Base-by-base conservation (phyloP, 2,113 vertebrate species). In the Mesocricetus auratus region DNA sequence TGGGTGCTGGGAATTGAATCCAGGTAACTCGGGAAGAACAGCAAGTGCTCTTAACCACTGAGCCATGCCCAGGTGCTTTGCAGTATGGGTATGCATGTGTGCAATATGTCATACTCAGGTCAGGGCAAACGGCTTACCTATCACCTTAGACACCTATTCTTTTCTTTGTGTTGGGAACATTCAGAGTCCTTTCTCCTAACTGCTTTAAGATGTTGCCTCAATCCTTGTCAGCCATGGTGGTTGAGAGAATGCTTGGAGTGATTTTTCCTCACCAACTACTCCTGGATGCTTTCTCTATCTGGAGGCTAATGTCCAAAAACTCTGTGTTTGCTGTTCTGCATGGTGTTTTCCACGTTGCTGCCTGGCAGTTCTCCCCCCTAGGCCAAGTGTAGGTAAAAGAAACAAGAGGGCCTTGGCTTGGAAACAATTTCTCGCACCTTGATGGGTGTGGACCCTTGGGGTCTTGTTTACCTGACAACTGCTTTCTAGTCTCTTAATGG, bases 401-500 rank as follows among this genome's bases (percentile, higher is more conserved):
- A 93, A 74, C 47, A 31, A 50, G 89, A 79, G 45, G 24, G 9
- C 68, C 50, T 91, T 50, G 82, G 66, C 15, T 75, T 77, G 78
- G 53, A 10, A 91, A 83, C 16, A 16, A 31, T 88, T 79, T 90
- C 10, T 45, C 5, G n/a, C 12, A 50, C 56, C 19, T 95, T 22
- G 10, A 26, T 4, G 50, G 39, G 5, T 60, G 78, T 15, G 24
- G 88, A 22, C 62, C 62, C 81, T 88, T 82, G 24, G 17, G 31
- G 36, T 60, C 47, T 83, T 50, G 1, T 86, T 50, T 26, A 39
- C 73, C 29, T 79, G 74, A 66, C 56, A 33, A 77, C 9, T 91
- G 24, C 64, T 74, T 94, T 96, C 73, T 2, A 7, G 58, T 88
- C 42, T 96, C 50, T 10, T 93, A 86, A 60, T 47, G 77, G 53